Base-by-base conservation (phyloP, 2,797 vertebrate genomes). In the Brachyalestes nurse region DNA sequence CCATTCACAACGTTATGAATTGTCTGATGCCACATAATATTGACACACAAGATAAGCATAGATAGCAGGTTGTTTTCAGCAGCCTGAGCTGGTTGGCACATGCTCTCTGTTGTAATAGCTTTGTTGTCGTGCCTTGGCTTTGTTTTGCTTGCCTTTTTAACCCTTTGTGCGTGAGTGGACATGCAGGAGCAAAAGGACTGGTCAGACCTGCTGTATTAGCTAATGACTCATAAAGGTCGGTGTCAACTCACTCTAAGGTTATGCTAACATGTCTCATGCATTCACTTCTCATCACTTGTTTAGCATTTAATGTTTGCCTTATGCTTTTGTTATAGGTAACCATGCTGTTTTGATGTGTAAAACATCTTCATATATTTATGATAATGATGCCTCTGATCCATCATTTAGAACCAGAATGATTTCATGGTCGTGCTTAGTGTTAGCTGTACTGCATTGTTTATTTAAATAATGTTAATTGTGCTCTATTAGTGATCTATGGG, bases 191-290 rank as follows among this genome's bases (percentile, higher is more conserved):
- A 8, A 57, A 57, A 66, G 38, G 64, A n/a, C 66, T 69, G 42
- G 42, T 69, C 66, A 47, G 66, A 69, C 66, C 66, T 69, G 66
- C 42, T 69, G 42, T 45, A 47, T 40, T 45, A 23, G 42, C n/a
- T 5, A 61, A 13, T 57, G 55, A 57, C 19, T n/a, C 55, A 4
- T 21, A 61, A 28, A 25, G 23, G 57, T 60, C 23, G 28, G 9
- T 61, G 58, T 25, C 23, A 10, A 14, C 21, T 21, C 57, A 60
- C 23, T 23, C 0, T 23, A 60, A n/a, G 23, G n/a, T 25, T 10
- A 60, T 3, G 57, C 8, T 60, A 60, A 21, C 55, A 57, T 57
- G 55, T n/a, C 19, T 21, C 19, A 57, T 8, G 55, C 55, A 16
- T 40, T 2, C 38, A 12, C 19, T n/a, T 38, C 7, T 67, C 34